phyloP scores from a whole-genome alignment of 2,113 vertebrate genomes.

The Platycercus adscitus region DNA sequence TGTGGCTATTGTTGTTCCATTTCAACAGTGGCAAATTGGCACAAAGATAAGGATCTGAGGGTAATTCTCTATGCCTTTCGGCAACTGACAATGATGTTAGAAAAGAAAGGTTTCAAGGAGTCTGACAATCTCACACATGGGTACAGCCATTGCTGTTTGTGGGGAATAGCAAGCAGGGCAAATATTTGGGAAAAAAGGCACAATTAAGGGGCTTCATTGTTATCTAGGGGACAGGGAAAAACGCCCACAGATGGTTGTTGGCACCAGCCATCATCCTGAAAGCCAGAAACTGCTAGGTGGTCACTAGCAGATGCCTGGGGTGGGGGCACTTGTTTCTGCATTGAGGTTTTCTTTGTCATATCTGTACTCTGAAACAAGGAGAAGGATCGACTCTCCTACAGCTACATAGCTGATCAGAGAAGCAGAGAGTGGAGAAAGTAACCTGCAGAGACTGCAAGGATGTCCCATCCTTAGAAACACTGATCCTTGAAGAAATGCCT shows the following conservation, averaged over 20 bases:
- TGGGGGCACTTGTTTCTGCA: accelerated
- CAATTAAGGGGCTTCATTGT: background rate
- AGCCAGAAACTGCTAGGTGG: background rate
- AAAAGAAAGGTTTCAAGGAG: background rate
- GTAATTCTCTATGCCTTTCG: background rate
- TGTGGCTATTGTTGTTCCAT: background rate
- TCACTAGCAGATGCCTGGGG: accelerated
- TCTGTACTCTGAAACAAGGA: background rate
- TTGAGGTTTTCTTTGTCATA: background rate
- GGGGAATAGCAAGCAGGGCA: background rate
- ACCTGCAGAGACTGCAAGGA: background rate
- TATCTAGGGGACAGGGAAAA: background rate
- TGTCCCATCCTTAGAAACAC: background rate
- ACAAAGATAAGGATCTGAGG: background rate
- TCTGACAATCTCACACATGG: background rate
- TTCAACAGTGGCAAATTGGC: background rate
- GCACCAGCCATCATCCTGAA: background rate
- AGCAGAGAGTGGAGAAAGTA: background rate
- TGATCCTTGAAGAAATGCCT: background rate
- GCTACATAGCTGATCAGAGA: background rate
- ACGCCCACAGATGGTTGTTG: accelerated
- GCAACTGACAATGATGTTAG: background rate
- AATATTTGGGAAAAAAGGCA: background rate
- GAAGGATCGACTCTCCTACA: background rate
- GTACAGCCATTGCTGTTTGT: background rate